Evolutionary conservation across 92 coral and sea anemone species (phyloP), one percentile per base, ranked within the genome.

Genomic region (Anthopleura xanthogrammica): DNA sequence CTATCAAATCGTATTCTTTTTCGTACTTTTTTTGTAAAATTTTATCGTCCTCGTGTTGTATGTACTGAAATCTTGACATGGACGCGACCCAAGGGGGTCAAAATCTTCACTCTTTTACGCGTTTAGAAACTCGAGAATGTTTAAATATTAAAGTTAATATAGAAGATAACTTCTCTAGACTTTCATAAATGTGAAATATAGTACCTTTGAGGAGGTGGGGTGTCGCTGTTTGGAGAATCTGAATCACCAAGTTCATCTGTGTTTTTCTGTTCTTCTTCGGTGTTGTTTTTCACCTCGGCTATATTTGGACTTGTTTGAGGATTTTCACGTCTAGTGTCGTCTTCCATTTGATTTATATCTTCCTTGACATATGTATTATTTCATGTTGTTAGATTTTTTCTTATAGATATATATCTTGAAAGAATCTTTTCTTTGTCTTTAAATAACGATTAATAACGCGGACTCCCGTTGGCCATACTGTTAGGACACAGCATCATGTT

Each of bases 201-300:
- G 20, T 62, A 91, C 94, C 94, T 82, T 43, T 77, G 85, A 77
- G 78, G 81, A 12, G 90, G 88, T n/a, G 86, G 94, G 54, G 94
- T 88, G 71, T 88, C 92, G 80, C 90, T 79, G 54, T 83, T 23
- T 23, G 74, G 92, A 54, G 94, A 91, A 79, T 91, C 94, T 40
- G 94, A 91, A 77, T 91, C 94, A 72, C 62, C 84, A 40, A 68
- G 84, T 81, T 71, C 83, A 36, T 64, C 84, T 81, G 54, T 50
- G 42, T 23, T 81, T 81, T 81, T 70, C 22, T 46, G 60, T 43
- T 12, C 77, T 48, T 22, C 74, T 36, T 81, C 83, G 42, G 40
- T 24, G 36, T 16, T 23, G 0, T 50, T 19, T 36, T 68, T 36
- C 74, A 68, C 74, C 68, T 43, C 42, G 78, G 3, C 60, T 22